Conservation (phyloP, 1,140 invertebrate species). For the Bemisia tabaci region DNA sequence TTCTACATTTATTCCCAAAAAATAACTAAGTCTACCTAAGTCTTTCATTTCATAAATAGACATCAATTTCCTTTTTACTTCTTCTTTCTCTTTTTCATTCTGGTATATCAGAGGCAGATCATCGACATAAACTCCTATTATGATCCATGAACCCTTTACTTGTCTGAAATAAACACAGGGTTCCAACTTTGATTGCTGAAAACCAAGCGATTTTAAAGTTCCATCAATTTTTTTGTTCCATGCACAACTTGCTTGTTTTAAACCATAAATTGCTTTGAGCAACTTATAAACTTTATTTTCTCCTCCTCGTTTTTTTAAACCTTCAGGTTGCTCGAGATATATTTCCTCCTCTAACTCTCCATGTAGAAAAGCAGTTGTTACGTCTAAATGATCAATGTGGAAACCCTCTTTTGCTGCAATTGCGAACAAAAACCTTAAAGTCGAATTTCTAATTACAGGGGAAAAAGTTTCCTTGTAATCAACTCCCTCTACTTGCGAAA, state of each 20-base stretch:
- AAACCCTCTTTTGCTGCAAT: constrained; percentile 5
- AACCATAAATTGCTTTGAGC: constrained; percentile 30
- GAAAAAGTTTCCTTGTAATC: constrained; percentile 17
- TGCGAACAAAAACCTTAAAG: constrained; percentile 3
- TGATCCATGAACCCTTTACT: too few species aligned
- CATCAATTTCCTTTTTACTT: too few species aligned
- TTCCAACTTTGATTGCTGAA: too few species aligned
- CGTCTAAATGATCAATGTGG: background rate
- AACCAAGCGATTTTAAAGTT: too few species aligned
- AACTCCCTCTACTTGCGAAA: constrained; percentile 12
- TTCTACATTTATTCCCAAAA: too few species aligned
- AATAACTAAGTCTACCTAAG: too few species aligned
- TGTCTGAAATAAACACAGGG: too few species aligned
- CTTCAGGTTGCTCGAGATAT: constrained; percentile 30
- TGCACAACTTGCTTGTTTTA: constrained; percentile 31
- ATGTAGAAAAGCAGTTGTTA: constrained; percentile 17
- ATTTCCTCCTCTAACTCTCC: constrained; percentile 32
- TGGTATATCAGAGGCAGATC: too few species aligned
- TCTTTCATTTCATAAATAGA: too few species aligned
- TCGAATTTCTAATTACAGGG: constrained; percentile 7
- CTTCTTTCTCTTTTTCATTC: too few species aligned
- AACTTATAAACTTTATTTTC: too few species aligned
- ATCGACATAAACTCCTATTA: too few species aligned
- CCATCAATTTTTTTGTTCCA: constrained; percentile 33
- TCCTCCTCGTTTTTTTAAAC: constrained; percentile 20